Conservation (phyloP, 2,888 invertebrate genomes). For the Lordiphosa andalusiaca region DNA sequence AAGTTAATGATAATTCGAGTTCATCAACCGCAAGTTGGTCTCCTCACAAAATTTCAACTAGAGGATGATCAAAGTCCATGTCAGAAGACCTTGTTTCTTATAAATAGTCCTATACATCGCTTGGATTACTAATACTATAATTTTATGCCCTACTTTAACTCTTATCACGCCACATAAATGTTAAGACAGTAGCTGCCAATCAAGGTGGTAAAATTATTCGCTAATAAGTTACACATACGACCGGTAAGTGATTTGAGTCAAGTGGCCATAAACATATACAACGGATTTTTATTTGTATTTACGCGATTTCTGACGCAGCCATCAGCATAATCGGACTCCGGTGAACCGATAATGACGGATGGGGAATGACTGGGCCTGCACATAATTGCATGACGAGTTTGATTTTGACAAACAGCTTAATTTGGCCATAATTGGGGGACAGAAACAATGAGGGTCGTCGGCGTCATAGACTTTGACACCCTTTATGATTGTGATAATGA, state of each 20-base stretch:
- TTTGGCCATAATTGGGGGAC: constrained; percentile 25
- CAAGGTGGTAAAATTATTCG: background rate
- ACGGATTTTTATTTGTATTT: background rate
- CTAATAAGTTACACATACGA: background rate
- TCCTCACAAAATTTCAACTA: no score
- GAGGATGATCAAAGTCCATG: no score
- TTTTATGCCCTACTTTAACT: no score
- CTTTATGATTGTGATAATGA: constrained; percentile 17
- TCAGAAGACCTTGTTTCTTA: no score
- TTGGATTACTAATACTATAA: no score
- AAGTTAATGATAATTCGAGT: no score
- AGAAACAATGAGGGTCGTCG: constrained; percentile 12
- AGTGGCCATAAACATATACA: constrained; percentile 9
- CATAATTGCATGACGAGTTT: constrained; percentile 11
- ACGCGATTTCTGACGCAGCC: background rate
- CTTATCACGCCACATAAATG: constrained; percentile 10
- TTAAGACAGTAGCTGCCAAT: constrained; percentile 16
- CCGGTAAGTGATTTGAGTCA: constrained; percentile 27
- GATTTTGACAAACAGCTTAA: constrained; percentile 20
- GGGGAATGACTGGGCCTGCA: constrained; percentile 10
- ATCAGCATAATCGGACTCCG: background rate
- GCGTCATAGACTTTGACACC: constrained; percentile 19
- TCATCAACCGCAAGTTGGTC: no score
- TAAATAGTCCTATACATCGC: no score
- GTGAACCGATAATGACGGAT: constrained; percentile 6